phyloP scores from a whole-genome alignment of 2,797 vertebrate genomes.

The Dicrostonyx torquatus region DNA sequence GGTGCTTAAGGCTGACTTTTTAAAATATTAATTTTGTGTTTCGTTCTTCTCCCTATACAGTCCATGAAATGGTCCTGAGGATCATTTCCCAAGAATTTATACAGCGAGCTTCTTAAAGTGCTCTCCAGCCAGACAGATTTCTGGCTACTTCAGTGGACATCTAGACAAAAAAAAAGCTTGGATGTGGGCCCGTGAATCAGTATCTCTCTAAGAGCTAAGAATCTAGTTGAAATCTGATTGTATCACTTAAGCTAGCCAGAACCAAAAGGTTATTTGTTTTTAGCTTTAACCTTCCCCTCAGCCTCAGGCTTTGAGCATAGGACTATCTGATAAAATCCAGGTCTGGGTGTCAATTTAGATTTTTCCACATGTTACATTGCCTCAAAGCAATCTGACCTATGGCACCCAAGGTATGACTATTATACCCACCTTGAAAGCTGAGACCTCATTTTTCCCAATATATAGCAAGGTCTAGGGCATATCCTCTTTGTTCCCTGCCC shows the following conservation, averaged over 20 bases:
- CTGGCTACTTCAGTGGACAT: neutral
- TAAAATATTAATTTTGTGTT: neutral
- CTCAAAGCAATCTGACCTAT: neutral
- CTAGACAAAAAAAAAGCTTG: neutral
- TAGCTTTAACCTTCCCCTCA: neutral
- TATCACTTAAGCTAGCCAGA: neutral
- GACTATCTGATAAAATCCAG: neutral
- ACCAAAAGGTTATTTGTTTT: neutral
- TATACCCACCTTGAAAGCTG: accelerated
- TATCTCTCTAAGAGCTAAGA: neutral
- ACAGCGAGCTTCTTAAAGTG: neutral
- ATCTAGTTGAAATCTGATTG: neutral
- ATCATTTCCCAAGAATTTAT: neutral
- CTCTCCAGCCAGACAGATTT: neutral
- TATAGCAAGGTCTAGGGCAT: neutral
- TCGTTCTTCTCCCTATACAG: neutral
- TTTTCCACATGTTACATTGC: accelerated
- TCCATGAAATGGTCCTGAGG: neutral
- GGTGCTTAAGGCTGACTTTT: neutral
- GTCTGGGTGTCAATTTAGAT: neutral
- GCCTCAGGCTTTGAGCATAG: neutral
- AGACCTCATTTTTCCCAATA: neutral
- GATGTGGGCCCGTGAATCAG: neutral
- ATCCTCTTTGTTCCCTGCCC: neutral
- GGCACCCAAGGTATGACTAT: neutral